Conservation (phyloP, 2,113 vertebrate species). For the Anarrhichthys ocellatus region DNA sequence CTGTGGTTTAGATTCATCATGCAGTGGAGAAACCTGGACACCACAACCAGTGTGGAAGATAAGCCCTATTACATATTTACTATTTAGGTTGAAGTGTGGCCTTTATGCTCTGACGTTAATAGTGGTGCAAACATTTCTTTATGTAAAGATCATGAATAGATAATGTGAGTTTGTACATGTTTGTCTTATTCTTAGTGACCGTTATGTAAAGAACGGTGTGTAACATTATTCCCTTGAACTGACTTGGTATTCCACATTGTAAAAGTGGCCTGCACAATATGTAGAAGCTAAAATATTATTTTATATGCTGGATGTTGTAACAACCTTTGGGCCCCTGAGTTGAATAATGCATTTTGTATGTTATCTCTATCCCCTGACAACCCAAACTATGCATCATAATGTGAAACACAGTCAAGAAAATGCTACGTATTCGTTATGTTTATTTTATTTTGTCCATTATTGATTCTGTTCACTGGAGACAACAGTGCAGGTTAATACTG, state of each 20-base stretch:
- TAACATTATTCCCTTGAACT: neutral
- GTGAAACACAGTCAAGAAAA: constrained; percentile 27
- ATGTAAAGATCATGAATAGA: constrained; percentile 26
- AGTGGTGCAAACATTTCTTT: neutral
- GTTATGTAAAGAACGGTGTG: neutral
- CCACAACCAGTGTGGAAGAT: constrained; percentile 4
- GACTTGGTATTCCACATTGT: neutral
- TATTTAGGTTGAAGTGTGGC: neutral
- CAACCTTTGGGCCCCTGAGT: constrained; percentile 2
- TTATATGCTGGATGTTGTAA: neutral
- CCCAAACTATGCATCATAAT: constrained; percentile 15
- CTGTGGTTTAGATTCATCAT: constrained; percentile 17
- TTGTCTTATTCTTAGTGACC: neutral
- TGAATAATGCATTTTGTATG: constrained; percentile 48
- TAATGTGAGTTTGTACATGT: constrained; percentile 6
- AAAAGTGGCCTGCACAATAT: constrained; percentile 1
- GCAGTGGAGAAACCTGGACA: constrained; percentile 2
- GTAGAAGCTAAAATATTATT: constrained; percentile 8
- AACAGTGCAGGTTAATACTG: neutral
- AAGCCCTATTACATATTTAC: neutral
- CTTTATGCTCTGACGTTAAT: neutral
- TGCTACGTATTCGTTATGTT: constrained; percentile 31
- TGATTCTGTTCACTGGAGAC: constrained; percentile 14
- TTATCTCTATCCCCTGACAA: neutral
- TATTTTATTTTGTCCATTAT: constrained; percentile 37